Evolutionary conservation across 2,888 invertebrate species (phyloP), one percentile per base, ranked within the genome.

Genomic region (Pyrrhia umbra): DNA sequence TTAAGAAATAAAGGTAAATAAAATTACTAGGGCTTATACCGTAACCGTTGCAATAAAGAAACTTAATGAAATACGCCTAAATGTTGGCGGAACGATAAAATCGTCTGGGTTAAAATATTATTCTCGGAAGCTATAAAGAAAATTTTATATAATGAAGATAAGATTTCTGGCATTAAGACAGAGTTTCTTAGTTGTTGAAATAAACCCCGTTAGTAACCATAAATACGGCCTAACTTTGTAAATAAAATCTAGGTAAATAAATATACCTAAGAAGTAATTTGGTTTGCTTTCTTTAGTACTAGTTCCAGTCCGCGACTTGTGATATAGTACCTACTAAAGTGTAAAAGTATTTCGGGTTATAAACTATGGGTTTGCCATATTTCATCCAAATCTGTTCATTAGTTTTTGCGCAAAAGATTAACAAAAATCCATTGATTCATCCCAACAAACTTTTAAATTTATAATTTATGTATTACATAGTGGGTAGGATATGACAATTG

Each of bases 51-150:
- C 70, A 68, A 73, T 68, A 72, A 75, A 80, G 73, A 79, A 82
- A 68, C 84, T 85, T 85, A 86, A 90, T 87, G 83, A 90, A 89
- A 88, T 87, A 85, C 82, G 82, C 83, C 75, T 85, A 86, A 91
- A 88, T 83, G 85, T 83, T 86, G 84, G 80, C 81, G 81, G 82
- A 74, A 83, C 86, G 89, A 87, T 90, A 87, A 90, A 90, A 90
- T 90, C 89, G 86, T 88, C 87, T 82, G 83, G 79, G 84, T 84
- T 89, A 90, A 93, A 92, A 89, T 93, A 92, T 91, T 88, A 88
- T 86, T 82, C 84, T 89, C 89, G 93, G 92, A 93, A 90, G 88
- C 84, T 87, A 88, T 93, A 92, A 92, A 90, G 87, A 90, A 92
- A 89, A 90, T 92, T 90, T 89, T 86, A 89, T 89, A 88, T 90